phyloP scores from a whole-genome alignment of 2,113 vertebrate genomes.

The Notiomystis cincta region DNA sequence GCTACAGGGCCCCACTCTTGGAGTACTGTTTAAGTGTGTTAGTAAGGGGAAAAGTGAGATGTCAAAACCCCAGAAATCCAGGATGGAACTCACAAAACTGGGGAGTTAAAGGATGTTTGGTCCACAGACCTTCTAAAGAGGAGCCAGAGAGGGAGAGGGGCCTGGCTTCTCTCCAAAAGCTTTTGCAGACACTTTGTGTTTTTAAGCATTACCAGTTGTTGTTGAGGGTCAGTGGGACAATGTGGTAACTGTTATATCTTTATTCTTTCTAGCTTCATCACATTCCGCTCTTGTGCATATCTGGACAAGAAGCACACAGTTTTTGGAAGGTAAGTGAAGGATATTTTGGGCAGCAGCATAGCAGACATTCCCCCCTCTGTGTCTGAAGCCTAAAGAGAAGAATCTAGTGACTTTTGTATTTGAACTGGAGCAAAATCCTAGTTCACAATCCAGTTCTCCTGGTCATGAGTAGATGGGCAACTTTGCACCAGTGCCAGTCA shows the following conservation, averaged over 20 bases:
- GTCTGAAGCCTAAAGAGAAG: neutral
- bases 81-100: neutral
- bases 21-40: neutral
- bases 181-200: neutral
- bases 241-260: neutral
- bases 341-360: neutral
- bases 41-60: neutral
- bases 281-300: conserved; percentile 92
- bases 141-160: neutral
- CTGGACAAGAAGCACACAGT: conserved; percentile 93
- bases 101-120: neutral
- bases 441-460: neutral
- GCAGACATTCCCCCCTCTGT: neutral
- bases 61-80: neutral
- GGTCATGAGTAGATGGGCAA: neutral
- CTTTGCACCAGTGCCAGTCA: neutral
- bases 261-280: conserved; percentile 85
- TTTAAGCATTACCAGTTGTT: neutral
- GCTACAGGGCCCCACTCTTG: neutral
- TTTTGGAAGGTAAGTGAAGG: conserved; percentile 87
- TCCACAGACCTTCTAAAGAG: neutral
- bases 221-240: neutral
- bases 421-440: neutral
- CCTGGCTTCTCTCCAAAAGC: neutral
- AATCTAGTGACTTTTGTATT: neutral